Base-by-base conservation (phyloP, 2,888 invertebrate genomes). In the Apotomis turbidana region DNA sequence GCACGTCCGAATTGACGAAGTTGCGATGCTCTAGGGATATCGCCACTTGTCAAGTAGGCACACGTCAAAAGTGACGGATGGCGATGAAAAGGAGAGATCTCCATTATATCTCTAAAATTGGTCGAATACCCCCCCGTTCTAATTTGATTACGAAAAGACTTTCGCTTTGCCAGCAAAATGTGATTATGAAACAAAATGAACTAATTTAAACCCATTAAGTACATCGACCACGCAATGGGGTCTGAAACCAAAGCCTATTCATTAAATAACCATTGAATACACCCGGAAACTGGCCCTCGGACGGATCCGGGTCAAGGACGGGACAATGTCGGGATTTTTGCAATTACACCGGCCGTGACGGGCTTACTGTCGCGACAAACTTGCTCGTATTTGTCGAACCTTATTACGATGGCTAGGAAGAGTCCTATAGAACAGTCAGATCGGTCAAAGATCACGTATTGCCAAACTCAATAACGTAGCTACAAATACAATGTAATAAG, bases 281-380 rank as follows among this genome's bases (percentile, higher is more conserved):
- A 27, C 38, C 5, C 44, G 38, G 46, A 3, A 13, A 49, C 41
- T 6, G 41, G 12, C 49, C 61, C 36, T 27, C 46, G 8, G 9
- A 13, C 13, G 58, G 15, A 63, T 46, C 12, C 51, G 58, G 70
- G 62, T 63, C 70, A 88, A 87, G 88, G 88, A 79, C 81, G 70
- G 74, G 62, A 74, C 78, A 77, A 77, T 74, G 78, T 71, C 73
- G 75, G 74, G 71, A 71, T 51, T 61, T 71, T 74, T 68, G 75
- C 74, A 74, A 74, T 95, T 58, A 95, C 63, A 72, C 63, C 59
- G 62, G 58, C 67, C 72, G 71, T 72, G 63, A 68, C 74, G 51
- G 46, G 52, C 55, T 8, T 9, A 27, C 2, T 15, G 59, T 41
- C 1, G 44, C 9, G 27, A 66, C 63, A 64, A 54, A 55, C 64